Conservation (phyloP, 2,888 invertebrate species). For the Synanthedon tipuliformis region DNA sequence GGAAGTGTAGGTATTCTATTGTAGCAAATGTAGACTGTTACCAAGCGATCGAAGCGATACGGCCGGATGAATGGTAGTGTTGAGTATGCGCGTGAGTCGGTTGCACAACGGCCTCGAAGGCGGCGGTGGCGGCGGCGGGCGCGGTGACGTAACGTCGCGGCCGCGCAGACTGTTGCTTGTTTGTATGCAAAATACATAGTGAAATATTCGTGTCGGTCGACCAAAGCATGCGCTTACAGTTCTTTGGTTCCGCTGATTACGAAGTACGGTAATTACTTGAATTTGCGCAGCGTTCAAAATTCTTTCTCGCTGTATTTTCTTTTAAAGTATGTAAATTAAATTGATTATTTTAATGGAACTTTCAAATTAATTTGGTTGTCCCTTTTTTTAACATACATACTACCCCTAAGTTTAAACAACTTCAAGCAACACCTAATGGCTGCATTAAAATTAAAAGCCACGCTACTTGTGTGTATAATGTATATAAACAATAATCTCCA, state of each 20-base stretch:
- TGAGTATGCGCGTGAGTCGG: constrained; percentile 37
- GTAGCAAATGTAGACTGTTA: constrained; percentile 1
- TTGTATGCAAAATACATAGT: constrained; percentile 55
- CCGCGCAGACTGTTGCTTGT: constrained; percentile 46
- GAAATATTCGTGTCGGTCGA: constrained; percentile 42
- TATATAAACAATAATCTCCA: not conserved
- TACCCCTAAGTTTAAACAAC: too few relatives aligned
- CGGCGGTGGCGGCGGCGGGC: constrained; percentile 19
- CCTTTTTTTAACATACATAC: too few relatives aligned
- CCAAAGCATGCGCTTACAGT: constrained; percentile 38
- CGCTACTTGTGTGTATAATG: not conserved
- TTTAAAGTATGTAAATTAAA: too few relatives aligned
- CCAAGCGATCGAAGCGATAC: constrained; percentile 20
- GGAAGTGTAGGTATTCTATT: constrained; percentile 2
- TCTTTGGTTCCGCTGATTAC: constrained; percentile 25
- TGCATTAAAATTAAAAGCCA: not conserved
- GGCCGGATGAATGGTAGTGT: constrained; percentile 53
- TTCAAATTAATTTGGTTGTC: too few relatives aligned
- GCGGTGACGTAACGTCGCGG: constrained; percentile 55
- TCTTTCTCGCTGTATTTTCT: too few relatives aligned
- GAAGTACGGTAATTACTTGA: not conserved
- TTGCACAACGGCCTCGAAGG: constrained; percentile 15
- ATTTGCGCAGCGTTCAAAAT: not conserved
- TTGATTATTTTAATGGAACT: too few relatives aligned
- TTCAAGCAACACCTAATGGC: not conserved